A percentile compares a stretch with the other conserved stretches of the same genome.
Evolutionary conservation across 2,888 invertebrate species (phyloP).

Genomic region (Drosophila tripunctata): DNA sequence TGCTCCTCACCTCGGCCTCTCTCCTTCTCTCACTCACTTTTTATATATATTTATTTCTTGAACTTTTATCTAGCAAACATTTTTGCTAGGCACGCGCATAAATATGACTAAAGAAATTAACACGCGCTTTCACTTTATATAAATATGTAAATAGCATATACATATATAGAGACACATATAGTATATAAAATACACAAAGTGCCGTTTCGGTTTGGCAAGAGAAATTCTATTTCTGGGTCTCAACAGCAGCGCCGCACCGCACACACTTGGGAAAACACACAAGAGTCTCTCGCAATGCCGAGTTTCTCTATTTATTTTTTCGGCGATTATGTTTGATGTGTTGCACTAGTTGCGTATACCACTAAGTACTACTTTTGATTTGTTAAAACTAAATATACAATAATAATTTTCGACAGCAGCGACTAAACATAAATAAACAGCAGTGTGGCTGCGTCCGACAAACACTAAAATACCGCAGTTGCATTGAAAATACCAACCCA

Average conservation of each 20-base stretch:
- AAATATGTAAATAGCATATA: constrained; percentile 30
- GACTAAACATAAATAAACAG: constrained; percentile 65
- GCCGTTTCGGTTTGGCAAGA: constrained; percentile 51
- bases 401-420: constrained; percentile 48
- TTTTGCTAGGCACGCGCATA: constrained; percentile 54
- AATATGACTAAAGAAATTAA: constrained; percentile 49
- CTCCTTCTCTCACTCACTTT: background rate
- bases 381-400: constrained; percentile 37
- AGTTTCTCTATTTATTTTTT: background rate
- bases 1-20: constrained; percentile 3
- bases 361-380: constrained; percentile 28
- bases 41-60: constrained; percentile 6
- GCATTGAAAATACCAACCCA: background rate
- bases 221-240: constrained; percentile 62
- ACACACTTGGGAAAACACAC: constrained; percentile 23
- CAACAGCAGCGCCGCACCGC: constrained; percentile 29
- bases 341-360: background rate
- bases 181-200: constrained; percentile 23
- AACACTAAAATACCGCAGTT: constrained; percentile 17
- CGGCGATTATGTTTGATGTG: background rate
- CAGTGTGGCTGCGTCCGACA: constrained; percentile 38
- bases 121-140: constrained; percentile 59
- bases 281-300: constrained; percentile 1
- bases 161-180: too few relatives aligned
- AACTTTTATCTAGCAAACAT: constrained; percentile 33